A percentile compares a stretch with the other conserved stretches of the same genome.
Conservation (phyloP, 2,888 invertebrate genomes). For the Tipula unca region DNA sequence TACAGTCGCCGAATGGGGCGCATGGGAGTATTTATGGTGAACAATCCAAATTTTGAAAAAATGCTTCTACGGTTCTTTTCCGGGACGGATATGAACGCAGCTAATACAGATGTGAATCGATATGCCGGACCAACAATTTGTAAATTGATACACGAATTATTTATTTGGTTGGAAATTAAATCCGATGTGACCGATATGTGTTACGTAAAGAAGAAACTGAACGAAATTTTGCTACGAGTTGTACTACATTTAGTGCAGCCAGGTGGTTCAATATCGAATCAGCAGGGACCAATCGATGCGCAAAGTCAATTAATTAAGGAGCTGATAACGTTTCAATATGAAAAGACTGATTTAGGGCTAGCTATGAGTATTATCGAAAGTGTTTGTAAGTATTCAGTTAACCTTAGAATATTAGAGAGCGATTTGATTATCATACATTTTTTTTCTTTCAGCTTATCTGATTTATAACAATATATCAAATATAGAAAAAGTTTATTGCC, state of each 20-base stretch:
- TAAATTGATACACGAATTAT: slow-evolving; percentile 61
- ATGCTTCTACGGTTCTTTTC: slow-evolving; percentile 56
- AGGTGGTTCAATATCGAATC: slow-evolving; percentile 52
- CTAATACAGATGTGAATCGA: slow-evolving; percentile 36
- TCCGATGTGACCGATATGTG: slow-evolving; percentile 49
- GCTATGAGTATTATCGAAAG: slow-evolving; percentile 66
- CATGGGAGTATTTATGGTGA: slow-evolving; percentile 52
- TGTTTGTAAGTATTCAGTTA: slow-evolving; percentile 46
- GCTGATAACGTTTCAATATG: slow-evolving; percentile 51
- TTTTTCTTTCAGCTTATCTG: slow-evolving; percentile 45
- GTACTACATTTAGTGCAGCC: slow-evolving; percentile 64
- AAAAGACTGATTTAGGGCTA: slow-evolving; percentile 59
- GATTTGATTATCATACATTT: too few species aligned
- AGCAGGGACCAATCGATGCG: slow-evolving; percentile 63
- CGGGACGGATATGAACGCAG: slow-evolving; percentile 48
- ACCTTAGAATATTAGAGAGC: too few species aligned
- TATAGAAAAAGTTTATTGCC: slow-evolving; percentile 48
- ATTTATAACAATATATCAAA: slow-evolving; percentile 48
- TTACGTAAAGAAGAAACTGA: slow-evolving; percentile 47
- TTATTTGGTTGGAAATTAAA: slow-evolving; percentile 58
- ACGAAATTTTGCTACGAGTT: slow-evolving; percentile 54
- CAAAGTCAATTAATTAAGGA: slow-evolving; percentile 63
- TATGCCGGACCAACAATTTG: slow-evolving; percentile 66
- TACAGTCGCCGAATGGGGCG: slow-evolving; percentile 35
- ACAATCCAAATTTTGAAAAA: slow-evolving; percentile 54